Conservation (phyloP, 1,140 invertebrate species). For the Gryon sp. region DNA sequence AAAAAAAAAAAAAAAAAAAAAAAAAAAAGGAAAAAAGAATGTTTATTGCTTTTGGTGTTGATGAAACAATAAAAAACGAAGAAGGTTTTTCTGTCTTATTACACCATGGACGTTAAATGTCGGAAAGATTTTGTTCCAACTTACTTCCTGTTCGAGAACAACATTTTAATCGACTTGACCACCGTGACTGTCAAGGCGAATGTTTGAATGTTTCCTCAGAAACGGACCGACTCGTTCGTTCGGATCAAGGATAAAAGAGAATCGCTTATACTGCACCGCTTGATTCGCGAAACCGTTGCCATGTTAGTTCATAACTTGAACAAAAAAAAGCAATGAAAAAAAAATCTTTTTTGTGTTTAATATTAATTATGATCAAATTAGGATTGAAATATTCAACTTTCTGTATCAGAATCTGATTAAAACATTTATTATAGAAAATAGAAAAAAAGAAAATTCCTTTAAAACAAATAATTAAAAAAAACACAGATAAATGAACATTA, state of each 20-base stretch:
- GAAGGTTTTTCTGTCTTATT: neutral
- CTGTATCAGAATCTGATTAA: too few relatives aligned
- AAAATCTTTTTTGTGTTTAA: constrained; percentile 7
- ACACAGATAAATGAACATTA: too few relatives aligned
- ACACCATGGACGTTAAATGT: constrained; percentile 11
- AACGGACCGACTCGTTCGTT: constrained; percentile 37
- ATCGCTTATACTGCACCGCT: constrained; percentile 53
- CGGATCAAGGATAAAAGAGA: constrained; percentile 57
- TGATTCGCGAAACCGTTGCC: constrained; percentile 56
- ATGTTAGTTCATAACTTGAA: constrained; percentile 54
- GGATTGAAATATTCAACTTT: too few relatives aligned
- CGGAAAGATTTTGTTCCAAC: constrained; percentile 11
- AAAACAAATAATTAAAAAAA: too few relatives aligned
- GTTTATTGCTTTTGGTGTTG: constrained; percentile 36
- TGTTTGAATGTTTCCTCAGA: constrained; percentile 57
- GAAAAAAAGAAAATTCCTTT: too few relatives aligned
- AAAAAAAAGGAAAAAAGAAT: constrained; percentile 9
- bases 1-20: too few relatives aligned
- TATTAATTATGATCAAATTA: neutral
- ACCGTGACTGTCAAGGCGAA: constrained; percentile 57
- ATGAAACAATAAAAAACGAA: constrained; percentile 55
- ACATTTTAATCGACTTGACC: constrained; percentile 61
- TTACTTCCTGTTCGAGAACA: constrained; percentile 42
- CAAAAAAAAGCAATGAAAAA: too few relatives aligned
- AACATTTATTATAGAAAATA: too few relatives aligned